Base-by-base conservation (phyloP, 1,140 invertebrate species). In the Cyphomyrmex costatus region DNA sequence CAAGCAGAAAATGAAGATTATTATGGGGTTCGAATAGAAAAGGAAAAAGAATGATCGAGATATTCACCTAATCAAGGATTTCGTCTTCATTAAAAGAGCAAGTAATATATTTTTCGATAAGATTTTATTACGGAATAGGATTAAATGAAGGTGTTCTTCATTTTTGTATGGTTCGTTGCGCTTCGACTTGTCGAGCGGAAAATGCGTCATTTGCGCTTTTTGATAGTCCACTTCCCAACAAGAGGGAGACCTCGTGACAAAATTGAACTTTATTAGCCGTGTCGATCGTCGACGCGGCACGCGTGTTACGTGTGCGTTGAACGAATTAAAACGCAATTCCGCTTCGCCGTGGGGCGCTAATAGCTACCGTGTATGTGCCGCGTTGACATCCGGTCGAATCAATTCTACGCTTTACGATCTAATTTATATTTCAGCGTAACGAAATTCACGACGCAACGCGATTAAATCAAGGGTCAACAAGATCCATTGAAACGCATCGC, bases 261-360 rank as follows among this genome's bases (percentile, higher is more conserved):
- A 80, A 70, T 80, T 70, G 63, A 70, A 68, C 46, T 80, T 80
- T 80, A 80, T 80, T 70, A 80, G 77, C 77, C 63, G 49, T 21
- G 36, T 78, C 58, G 76, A 78, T 78, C 36, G 76, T 49, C 42
- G 33, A 49, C 60, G 60, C 0, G 30, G 30, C 46, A 56, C 63
- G 63, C 63, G 42, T n/a, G 61, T 79, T 68, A 80, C 65, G 61
- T 30, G 49, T 56, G 30, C 49, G 78, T 71, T 56, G 49, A 70
- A 71, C 65, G 78, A 80, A 80, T 71, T 80, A 70, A 80, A 80
- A 80, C 53, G 78, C 33, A 80, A 80, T 80, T 80, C 19, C 24
- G 36, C 14, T 6, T 65, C 42, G 42, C 78, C 33, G 33, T 49
- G 63, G 49, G 78, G 78, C 10, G 49, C 53, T 80, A 80, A 80